Percentiles rank a stretch among this genome's conserved stretches.
Evolutionary conservation across 2,888 invertebrate genomes (phyloP).

Genomic region (Mythimna albipuncta): DNA sequence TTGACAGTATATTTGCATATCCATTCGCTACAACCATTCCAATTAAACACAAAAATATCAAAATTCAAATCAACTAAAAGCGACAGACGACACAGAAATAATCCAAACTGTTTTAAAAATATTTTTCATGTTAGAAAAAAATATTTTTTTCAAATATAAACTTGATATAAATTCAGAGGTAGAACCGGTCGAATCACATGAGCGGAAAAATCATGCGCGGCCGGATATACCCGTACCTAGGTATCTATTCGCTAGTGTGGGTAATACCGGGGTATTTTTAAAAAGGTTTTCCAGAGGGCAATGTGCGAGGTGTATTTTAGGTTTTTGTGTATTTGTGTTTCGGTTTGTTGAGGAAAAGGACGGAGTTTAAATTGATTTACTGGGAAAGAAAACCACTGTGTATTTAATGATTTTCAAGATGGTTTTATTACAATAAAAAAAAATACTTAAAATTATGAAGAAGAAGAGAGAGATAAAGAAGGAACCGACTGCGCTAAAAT

Average conservation of each 20-base stretch:
- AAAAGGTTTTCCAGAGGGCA: constrained; percentile 49
- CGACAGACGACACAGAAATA: constrained; percentile 30
- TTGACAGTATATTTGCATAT: not conserved
- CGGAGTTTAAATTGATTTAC: not conserved
- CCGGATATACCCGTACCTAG: constrained; percentile 52
- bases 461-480: no score
- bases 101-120: constrained; percentile 56
- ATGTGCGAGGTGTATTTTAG: constrained; percentile 45
- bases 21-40: constrained; percentile 6
- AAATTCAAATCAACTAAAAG: constrained; percentile 37
- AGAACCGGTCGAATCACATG: constrained; percentile 51
- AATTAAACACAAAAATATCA: constrained; percentile 2
- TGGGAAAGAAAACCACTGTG: not conserved
- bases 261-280: constrained; percentile 62
- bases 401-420: not conserved
- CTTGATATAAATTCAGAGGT: constrained; percentile 56
- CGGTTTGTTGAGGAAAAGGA: constrained; percentile 9
- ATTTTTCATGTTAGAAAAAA: constrained; percentile 66
- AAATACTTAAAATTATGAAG: no score
- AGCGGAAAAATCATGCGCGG: constrained; percentile 69
- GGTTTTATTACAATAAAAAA: not conserved
- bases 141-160: constrained; percentile 65
- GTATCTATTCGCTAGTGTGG: constrained; percentile 33
- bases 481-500: no score
- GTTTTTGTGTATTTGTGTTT: constrained; percentile 28